Evolutionary conservation across 2,888 invertebrate genomes (phyloP).

Genomic region (Lordiphosa andalusiaca): DNA sequence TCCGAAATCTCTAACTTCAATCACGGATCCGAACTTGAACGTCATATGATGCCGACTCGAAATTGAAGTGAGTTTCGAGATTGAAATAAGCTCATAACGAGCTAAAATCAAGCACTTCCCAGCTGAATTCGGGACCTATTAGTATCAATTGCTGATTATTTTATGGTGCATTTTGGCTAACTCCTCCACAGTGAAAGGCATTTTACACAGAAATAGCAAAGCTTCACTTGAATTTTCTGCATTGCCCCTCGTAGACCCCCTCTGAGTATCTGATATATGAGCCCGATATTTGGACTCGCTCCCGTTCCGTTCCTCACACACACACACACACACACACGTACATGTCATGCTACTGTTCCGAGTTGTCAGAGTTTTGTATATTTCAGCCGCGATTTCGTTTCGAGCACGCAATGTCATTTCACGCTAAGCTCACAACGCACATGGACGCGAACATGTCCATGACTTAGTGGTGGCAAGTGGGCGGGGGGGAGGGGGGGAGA

Average conservation of each 20-base stretch:
- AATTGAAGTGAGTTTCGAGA: too few species aligned
- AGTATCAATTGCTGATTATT: too few species aligned
- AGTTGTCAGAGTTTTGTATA: slow-evolving; percentile 19
- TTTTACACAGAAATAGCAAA: too few species aligned
- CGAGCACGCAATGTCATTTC: slow-evolving; percentile 66
- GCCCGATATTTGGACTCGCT: slow-evolving; percentile 11
- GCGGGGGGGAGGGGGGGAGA: background rate
- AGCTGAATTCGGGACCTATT: too few species aligned
- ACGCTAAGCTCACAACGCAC: slow-evolving; percentile 55
- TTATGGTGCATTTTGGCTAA: too few species aligned
- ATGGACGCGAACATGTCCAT: slow-evolving; percentile 35
- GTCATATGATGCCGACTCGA: too few species aligned
- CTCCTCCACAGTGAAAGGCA: too few species aligned
- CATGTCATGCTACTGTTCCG: slow-evolving; percentile 60
- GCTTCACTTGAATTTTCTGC: background rate
- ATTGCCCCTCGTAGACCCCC: slow-evolving; percentile 21
- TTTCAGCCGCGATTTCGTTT: slow-evolving; percentile 42
- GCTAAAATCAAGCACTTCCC: too few species aligned
- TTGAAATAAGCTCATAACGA: too few species aligned
- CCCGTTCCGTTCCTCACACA: background rate
- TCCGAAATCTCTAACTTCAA: too few species aligned
- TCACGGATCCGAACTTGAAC: too few species aligned
- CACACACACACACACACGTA: slow-evolving; percentile 24
- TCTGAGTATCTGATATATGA: slow-evolving; percentile 40
- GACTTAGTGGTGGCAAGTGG: slow-evolving; percentile 11